Percentiles rank a stretch among this genome's conserved stretches.
Conservation (phyloP, 2,797 vertebrate genomes). For the Tokudaia tokunoshimensis region DNA sequence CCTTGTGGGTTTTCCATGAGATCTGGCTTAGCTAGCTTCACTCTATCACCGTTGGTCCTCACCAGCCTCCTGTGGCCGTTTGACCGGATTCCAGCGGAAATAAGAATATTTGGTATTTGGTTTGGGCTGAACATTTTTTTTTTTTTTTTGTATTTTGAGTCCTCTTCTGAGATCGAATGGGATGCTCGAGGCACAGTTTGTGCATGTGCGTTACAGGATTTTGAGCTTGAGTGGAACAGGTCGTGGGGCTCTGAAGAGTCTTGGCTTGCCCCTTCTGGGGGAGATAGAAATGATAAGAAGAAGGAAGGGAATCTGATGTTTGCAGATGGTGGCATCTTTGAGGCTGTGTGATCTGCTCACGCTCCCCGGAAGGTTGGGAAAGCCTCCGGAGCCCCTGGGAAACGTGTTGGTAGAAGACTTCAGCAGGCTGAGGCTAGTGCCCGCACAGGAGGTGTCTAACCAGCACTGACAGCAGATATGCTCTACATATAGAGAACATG, state of each 20-base stretch:
- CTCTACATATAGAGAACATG: not conserved
- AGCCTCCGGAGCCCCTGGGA: not conserved
- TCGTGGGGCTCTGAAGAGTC: not conserved
- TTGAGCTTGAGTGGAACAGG: slow-evolving; percentile 62
- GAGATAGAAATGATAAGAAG: not conserved
- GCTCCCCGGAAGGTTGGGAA: not conserved
- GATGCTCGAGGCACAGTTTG: slow-evolving; percentile 51
- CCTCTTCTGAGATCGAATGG: slow-evolving; percentile 30
- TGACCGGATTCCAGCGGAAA: slow-evolving; percentile 67
- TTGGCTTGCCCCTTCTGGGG: not conserved
- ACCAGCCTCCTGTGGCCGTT: slow-evolving; percentile 29
- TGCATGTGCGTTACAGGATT: slow-evolving; percentile 45
- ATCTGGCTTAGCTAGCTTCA: slow-evolving; percentile 1
- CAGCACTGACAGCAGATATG: not conserved
- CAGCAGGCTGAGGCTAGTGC: not conserved
- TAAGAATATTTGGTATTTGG: slow-evolving; percentile 43
- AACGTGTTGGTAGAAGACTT: not conserved
- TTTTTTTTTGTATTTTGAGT: not conserved
- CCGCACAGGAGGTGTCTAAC: not conserved
- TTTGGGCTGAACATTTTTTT: slow-evolving; percentile 29
- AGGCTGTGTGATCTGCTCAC: not conserved
- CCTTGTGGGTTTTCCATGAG: slow-evolving; percentile 52
- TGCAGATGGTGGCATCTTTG: not conserved
- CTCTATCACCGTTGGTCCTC: not conserved
- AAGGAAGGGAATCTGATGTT: not conserved